Evolutionary conservation across 2,797 vertebrate species (phyloP), one percentile per base, ranked within the genome.

Genomic region (Thamnophis elegans): DNA sequence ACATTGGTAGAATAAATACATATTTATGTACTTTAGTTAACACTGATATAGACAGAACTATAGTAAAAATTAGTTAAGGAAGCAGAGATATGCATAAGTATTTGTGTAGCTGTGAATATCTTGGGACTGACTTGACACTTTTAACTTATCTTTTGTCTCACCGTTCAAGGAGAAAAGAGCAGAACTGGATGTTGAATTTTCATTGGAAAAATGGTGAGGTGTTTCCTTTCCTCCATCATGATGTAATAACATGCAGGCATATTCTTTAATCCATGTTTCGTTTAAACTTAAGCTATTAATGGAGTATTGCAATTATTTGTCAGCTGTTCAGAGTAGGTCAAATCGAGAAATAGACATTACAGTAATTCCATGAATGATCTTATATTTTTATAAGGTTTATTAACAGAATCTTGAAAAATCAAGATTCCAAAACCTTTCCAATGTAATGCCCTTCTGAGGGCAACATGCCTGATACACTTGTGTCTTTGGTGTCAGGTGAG

Each of bases 141-240:
- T 4, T 86, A 28, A 73, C 16, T 16, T 7, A 0, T 4, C 85
- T 10, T 47, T 36, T 58, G 32, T 92, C 7, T 92, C 32, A 22
- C 56, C 86, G 7, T 93, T 60, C 89, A 89, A 88, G 90, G 51
- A 88, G 55, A 42, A 78, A 42, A 93, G 94, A 25, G 82, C 94
- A 55, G 95, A 96, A 60, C 88, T 97, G 87, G 94, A 97, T 89
- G 95, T 97, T 36, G 95, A 96, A 90, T 96, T 97, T 94, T 32
- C 92, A 36, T 93, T 97, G 88, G 92, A 96, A 90, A 92, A 96
- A 92, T 96, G 95, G 95, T 97, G 88, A 96, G 92, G 93, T 89
- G 42, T 68, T 62, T 18, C 42, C 3, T 28, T 26, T 13, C 2
- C 60, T 14, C 53, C 16, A 92, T n/a, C 53, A 56, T 54, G 78